Conservation (phyloP, 2,113 vertebrate genomes). For the Podilymbus podiceps region DNA sequence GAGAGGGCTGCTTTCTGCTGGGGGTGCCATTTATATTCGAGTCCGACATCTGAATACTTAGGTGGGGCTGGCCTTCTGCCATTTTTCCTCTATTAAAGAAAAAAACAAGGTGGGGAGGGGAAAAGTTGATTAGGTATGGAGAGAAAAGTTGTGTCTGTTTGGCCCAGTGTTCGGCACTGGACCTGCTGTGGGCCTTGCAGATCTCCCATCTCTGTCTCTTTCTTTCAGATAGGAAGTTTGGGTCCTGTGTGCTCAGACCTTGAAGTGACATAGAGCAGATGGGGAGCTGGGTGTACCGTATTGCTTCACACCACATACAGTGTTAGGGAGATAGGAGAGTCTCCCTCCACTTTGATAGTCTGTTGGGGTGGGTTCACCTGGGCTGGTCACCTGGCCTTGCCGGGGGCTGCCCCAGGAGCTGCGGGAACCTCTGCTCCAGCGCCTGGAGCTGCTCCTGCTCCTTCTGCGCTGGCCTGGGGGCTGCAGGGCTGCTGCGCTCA, state of each 20-base stretch:
- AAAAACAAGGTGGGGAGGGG: not conserved
- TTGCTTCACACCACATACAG: not conserved
- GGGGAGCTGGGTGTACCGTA: not conserved
- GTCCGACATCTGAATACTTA: conserved; percentile 55
- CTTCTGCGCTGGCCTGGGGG: not conserved
- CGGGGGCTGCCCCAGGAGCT: no score
- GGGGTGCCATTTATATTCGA: conserved; percentile 9
- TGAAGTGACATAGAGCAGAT: rapidly evolving
- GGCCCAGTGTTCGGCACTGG: rapidly evolving
- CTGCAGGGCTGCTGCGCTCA: not conserved
- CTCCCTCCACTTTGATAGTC: not conserved
- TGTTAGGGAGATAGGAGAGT: not conserved
- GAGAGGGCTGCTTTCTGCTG: not conserved
- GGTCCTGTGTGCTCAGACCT: not conserved
- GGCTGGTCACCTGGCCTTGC: not conserved
- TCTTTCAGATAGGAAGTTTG: not conserved
- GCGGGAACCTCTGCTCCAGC: not conserved
- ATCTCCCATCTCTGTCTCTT: no score
- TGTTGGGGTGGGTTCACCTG: not conserved
- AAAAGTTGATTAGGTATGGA: not conserved
- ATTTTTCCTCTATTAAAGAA: not conserved
- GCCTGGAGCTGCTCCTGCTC: not conserved
- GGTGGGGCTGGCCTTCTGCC: not conserved
- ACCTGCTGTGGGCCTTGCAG: not conserved
- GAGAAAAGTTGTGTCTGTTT: not conserved